These are phyloP conservation scores for Oceanites oceanicus DNA, from an alignment of 2,113 vertebrate species.

Conservation along the genomic window DNA sequence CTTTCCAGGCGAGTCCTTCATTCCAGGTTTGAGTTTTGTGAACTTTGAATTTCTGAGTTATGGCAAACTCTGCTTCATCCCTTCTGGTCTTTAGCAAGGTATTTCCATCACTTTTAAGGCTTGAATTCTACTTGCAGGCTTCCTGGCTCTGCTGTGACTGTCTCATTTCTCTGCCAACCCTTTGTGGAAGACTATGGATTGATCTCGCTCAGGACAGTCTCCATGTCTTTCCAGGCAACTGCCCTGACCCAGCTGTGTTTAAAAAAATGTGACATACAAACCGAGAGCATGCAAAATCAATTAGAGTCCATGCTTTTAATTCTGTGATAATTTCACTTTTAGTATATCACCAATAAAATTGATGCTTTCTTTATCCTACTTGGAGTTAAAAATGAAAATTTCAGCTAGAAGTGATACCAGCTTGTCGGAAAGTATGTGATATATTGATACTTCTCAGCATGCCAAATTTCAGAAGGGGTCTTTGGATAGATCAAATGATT, in stretches of 20 bases:
- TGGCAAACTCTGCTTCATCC: neutral
- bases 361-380: neutral
- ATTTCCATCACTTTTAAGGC: neutral
- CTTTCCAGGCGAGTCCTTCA: neutral
- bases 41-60: neutral
- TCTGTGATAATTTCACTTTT: neutral
- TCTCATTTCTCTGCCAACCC: neutral
- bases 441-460: neutral
- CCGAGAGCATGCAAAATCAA: rapidly evolving
- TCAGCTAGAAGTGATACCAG: neutral
- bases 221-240: neutral
- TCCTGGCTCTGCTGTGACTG: neutral
- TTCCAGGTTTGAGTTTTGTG: neutral
- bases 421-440: neutral
- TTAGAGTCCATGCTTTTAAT: neutral
- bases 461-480: neutral
- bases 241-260: neutral
- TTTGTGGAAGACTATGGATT: neutral
- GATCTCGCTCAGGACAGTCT: neutral
- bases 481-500: neutral
- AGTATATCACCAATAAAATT: neutral
- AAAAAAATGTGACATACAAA: neutral
- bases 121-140: neutral
- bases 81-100: neutral
- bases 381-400: neutral